Evolutionary conservation across 2,888 invertebrate species (phyloP).

Genomic region (Ametastegia equiseti): DNA sequence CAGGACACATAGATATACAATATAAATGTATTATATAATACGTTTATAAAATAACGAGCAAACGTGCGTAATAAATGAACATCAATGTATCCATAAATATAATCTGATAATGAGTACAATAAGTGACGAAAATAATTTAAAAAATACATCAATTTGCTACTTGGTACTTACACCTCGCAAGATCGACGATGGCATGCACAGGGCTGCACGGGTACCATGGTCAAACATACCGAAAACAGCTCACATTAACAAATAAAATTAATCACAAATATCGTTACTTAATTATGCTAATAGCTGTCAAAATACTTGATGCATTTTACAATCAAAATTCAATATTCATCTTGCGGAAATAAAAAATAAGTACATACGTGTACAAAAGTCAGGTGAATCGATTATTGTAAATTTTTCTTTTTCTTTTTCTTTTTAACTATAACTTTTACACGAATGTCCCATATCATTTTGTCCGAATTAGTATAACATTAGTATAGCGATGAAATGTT

Average conservation of each 20-base stretch:
- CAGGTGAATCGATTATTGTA: neutral
- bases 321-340: constrained; percentile 18
- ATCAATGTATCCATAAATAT: neutral
- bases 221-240: constrained; percentile 69
- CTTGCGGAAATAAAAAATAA: neutral
- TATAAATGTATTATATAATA: too few relatives aligned
- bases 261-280: constrained; percentile 16
- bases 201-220: constrained; percentile 79
- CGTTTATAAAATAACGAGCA: constrained; percentile 1
- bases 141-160: constrained; percentile 54
- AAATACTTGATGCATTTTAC: constrained; percentile 21
- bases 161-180: constrained; percentile 92
- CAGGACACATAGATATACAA: neutral
- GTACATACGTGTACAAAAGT: neutral
- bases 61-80: constrained; percentile 18
- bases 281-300: constrained; percentile 5
- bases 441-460: neutral
- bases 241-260: constrained; percentile 57
- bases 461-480: too few relatives aligned
- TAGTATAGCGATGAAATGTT: too few relatives aligned
- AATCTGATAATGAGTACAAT: neutral
- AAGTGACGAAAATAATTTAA: neutral
- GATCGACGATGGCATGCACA: constrained; percentile 93
- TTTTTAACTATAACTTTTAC: neutral
- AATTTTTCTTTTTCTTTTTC: neutral